Base-by-base conservation (phyloP, 2,797 vertebrate species). In the Enteromius treurensis region DNA sequence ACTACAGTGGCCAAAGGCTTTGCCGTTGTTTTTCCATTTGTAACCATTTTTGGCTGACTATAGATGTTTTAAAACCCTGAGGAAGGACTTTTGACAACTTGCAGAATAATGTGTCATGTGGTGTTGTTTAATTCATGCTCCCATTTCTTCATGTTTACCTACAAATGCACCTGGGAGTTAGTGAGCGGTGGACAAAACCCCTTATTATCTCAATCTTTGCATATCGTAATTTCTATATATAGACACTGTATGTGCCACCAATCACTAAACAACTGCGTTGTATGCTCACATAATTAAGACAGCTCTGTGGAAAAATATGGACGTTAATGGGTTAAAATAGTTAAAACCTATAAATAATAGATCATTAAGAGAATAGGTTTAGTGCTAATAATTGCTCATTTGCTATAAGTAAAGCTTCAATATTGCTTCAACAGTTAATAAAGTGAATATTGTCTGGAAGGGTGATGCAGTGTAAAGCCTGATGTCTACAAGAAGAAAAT, bases 111-210 rank as follows among this genome's bases (percentile, higher is more conserved):
- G 53, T 60, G 34, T 76, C 74, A 76, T 60, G 53, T 11, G 34
- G n/a, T 60, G n/a, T 53, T 60, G n/a, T 76, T 76, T 60, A 76
- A 76, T 60, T 60, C 74, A 76, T 76, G 74, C 74, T 76, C 53
- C n/a, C 74, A 40, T 42, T 76, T 76, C 74, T 76, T 76, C 34
- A 76, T 76, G 74, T 76, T 76, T 76, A 76, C 73, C 15, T 21
- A 15, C 32, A 60, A 76, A 76, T 76, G 34, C 74, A 76, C 74
- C n/a, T 76, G 34, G 74, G 74, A 60, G 8, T 53, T 19, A 42
- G 53, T 76, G 60, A 58, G 34, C 13, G 53, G 51, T 60, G 53
- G 74, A 9, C n/a, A 60, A 40, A 60, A 26, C 53, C 34, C n/a
- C 53, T 42, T 42, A 58, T 58, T 58, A 55, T 74, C n/a, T 76